phyloP scores from a whole-genome alignment of 2,797 vertebrate genomes.

The Sebastes oblongus region DNA sequence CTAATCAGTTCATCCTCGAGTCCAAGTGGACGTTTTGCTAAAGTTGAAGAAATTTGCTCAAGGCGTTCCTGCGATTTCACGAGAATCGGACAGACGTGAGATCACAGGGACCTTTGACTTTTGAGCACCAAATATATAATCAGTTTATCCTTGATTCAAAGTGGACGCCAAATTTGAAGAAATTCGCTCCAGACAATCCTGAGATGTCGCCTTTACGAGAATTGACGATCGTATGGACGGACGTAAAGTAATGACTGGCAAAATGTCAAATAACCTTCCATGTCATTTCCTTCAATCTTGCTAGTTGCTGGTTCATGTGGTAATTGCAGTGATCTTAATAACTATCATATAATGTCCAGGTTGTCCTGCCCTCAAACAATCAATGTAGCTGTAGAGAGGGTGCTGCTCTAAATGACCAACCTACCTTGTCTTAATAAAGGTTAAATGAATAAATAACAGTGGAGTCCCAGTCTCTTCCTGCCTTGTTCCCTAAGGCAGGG shows the following conservation, averaged over 20 bases:
- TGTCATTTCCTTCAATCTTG: background rate
- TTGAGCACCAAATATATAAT: too few relatives aligned
- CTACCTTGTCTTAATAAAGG: background rate
- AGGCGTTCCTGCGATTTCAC: too few relatives aligned
- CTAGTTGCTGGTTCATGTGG: background rate
- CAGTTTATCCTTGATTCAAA: too few relatives aligned
- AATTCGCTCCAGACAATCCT: too few relatives aligned
- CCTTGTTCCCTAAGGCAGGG: constrained; percentile 1
- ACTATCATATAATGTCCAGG: background rate
- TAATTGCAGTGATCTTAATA: background rate
- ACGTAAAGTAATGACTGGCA: background rate
- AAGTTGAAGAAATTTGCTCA: too few relatives aligned
- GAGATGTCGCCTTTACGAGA: too few relatives aligned
- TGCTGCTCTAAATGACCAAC: background rate
- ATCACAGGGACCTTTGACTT: too few relatives aligned
- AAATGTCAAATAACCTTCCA: background rate
- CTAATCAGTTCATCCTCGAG: too few relatives aligned
- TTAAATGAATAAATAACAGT: constrained; percentile 11
- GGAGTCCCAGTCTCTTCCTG: background rate
- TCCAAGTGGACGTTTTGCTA: too few relatives aligned
- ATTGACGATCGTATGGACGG: too few relatives aligned
- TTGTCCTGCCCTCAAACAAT: background rate
- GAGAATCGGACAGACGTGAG: too few relatives aligned
- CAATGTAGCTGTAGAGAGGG: background rate
- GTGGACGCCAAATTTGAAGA: too few relatives aligned